Conservation (phyloP, 1,140 invertebrate genomes). For the Stegodyphus dumicola region DNA sequence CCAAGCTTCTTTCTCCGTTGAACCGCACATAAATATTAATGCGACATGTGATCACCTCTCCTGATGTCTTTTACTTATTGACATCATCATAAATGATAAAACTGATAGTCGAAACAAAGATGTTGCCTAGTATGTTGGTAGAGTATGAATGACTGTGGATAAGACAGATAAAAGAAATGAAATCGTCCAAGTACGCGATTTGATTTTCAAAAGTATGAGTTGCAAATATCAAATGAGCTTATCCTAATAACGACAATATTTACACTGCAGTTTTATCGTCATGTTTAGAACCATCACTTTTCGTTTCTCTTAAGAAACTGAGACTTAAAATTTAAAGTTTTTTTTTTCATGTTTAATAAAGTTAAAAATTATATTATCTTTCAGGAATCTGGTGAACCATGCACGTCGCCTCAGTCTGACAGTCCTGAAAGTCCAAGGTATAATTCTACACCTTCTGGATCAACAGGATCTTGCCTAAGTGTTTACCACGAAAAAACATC, state of each 20-base stretch:
- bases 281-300: no score
- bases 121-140: no score
- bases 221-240: neutral
- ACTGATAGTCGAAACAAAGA: no score
- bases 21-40: no score
- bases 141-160: no score
- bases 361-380: neutral
- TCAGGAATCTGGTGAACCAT: slow-evolving; percentile 35
- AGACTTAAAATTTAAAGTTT: neutral
- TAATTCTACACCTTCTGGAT: slow-evolving; percentile 53
- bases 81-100: no score
- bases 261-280: neutral
- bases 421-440: slow-evolving; percentile 52
- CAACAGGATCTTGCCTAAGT: slow-evolving; percentile 54
- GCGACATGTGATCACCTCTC: no score
- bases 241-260: neutral
- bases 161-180: no score
- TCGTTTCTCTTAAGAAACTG: neutral
- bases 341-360: neutral
- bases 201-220: no score
- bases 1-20: no score
- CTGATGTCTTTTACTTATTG: no score
- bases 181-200: no score
- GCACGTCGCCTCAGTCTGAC: slow-evolving; percentile 35
- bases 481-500: slow-evolving; percentile 58